Conservation (phyloP, 2,797 vertebrate genomes). For the Lycodopsis pacificus region DNA sequence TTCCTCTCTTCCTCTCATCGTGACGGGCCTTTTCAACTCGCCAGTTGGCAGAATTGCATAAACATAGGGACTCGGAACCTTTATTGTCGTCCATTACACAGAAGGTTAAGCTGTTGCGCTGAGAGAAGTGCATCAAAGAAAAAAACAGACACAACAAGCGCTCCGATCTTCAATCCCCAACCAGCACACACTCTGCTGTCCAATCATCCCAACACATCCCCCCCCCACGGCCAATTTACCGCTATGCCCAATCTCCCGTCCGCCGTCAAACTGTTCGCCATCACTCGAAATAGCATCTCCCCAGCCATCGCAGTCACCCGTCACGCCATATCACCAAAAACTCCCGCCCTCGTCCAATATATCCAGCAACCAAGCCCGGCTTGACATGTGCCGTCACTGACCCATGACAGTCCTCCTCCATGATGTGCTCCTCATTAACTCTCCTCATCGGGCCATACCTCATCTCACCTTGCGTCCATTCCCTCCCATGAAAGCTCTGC, state of each 20-base stretch:
- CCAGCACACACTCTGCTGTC: slow-evolving; percentile 51
- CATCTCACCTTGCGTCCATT: slow-evolving; percentile 51
- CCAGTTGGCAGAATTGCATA: slow-evolving; percentile 65
- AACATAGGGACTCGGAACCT: slow-evolving; percentile 50
- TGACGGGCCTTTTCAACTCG: slow-evolving; percentile 52
- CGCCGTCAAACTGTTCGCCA: slow-evolving; percentile 55
- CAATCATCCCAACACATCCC: slow-evolving; percentile 68
- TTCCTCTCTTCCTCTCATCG: slow-evolving; percentile 40
- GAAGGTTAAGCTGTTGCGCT: slow-evolving; percentile 61
- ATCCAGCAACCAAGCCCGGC: slow-evolving; percentile 3
- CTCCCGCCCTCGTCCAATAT: slow-evolving; percentile 16
- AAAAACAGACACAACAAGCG: slow-evolving; percentile 52
- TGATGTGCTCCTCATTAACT: slow-evolving; percentile 26
- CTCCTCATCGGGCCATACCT: slow-evolving; percentile 24
- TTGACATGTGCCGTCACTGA: slow-evolving; percentile 42
- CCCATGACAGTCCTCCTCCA: slow-evolving; percentile 28
- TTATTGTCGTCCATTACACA: slow-evolving; percentile 57
- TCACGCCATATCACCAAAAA: slow-evolving; percentile 50
- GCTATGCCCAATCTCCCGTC: slow-evolving; percentile 61
- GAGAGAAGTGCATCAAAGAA: slow-evolving; percentile 64
- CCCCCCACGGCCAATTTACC: slow-evolving; percentile 65
- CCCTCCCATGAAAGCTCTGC: slow-evolving; percentile 46
- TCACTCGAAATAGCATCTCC: slow-evolving; percentile 57
- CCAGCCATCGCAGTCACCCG: slow-evolving; percentile 27
- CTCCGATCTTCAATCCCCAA: slow-evolving; percentile 55